These are phyloP conservation scores for Osmerus mordax DNA, from an alignment of 2,113 vertebrate genomes.

Conservation along the genomic window DNA sequence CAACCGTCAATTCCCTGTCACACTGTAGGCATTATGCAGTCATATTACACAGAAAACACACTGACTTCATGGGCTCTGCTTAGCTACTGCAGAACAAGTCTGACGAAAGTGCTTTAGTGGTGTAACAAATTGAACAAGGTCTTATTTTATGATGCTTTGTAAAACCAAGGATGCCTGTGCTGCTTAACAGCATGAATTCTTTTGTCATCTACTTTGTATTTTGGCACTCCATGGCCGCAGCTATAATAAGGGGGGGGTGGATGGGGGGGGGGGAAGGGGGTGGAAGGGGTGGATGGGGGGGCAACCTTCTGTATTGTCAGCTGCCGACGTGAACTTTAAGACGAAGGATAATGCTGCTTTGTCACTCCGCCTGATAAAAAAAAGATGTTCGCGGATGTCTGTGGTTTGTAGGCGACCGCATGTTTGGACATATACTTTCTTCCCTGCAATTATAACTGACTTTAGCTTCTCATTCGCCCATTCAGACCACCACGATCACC, in stretches of 20 bases:
- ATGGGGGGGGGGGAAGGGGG: not conserved
- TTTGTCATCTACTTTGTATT: constrained; percentile 35
- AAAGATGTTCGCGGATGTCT: not conserved
- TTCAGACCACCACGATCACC: no score
- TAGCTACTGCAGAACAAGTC: not conserved
- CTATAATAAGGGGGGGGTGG: constrained; percentile 28
- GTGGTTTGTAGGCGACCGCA: no score
- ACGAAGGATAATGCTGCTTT: not conserved
- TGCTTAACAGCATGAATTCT: constrained; percentile 11
- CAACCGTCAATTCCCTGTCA: no score
- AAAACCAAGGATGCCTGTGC: constrained; percentile 28
- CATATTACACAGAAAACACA: not conserved
- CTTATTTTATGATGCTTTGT: constrained; percentile 47
- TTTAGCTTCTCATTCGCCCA: no score
- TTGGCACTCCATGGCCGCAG: constrained; percentile 38
- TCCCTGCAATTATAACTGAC: no score
- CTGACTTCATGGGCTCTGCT: not conserved
- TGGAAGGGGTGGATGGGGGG: constrained; percentile 12
- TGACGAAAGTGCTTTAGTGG: constrained; percentile 22
- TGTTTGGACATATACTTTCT: no score
- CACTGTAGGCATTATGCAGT: not conserved
- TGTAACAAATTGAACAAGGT: constrained; percentile 42
- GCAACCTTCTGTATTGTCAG: constrained; percentile 31
- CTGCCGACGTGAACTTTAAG: constrained; percentile 15
- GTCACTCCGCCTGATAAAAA: not conserved